Evolutionary conservation across 2,113 vertebrate species (phyloP), one percentile per base, ranked within the genome.

Genomic region (Nanorana parkeri): DNA sequence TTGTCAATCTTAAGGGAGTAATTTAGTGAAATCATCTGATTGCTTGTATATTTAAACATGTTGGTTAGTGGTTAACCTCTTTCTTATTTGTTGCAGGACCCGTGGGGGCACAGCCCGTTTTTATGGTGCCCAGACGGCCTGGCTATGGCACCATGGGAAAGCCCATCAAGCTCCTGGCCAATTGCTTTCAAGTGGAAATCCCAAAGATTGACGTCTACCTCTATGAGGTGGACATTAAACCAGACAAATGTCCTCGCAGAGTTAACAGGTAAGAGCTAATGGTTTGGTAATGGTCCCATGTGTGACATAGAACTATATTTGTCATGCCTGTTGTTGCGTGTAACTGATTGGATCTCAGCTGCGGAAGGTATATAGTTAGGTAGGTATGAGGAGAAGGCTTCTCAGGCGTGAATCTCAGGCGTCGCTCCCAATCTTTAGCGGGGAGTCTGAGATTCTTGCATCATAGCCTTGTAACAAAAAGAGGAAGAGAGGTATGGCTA

Each of bases 151-250:
- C 97, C 90, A 97, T 98, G 96, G 97, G 97, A 88, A 99, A 99
- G 88, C 97, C 97, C 90, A 99, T 99, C 95, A 99, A 98, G 91
- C 94, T 98, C 92, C 92, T 99, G 96, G 98, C 98, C 94, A 99
- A 99, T 93, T 99, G 97, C 95, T 99, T 99, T 94, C 97, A 99
- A 95, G 98, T 99, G 94, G 97, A 98, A 92, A 99, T 99, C 93
- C 97, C 97, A 95, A 99, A 99, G 96, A 99, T 99, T 94, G 97
- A 99, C 84, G 97, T 99, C 93, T 99, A 98, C 95, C 97, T 99
- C 89, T 99, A 99, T 92, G 97, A 99, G 94, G 97, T 99, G 87
- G 97, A 99, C 88, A 99, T 99, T 94, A 98, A 97, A 93, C 97
- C 97, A 90, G 97, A 99, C 92, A 99, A 99, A 92, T 99, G 97